A percentile compares a stretch with the other conserved stretches of the same genome.
Evolutionary conservation across 2,113 vertebrate genomes (phyloP).

Genomic region (Micronisus gabar): DNA sequence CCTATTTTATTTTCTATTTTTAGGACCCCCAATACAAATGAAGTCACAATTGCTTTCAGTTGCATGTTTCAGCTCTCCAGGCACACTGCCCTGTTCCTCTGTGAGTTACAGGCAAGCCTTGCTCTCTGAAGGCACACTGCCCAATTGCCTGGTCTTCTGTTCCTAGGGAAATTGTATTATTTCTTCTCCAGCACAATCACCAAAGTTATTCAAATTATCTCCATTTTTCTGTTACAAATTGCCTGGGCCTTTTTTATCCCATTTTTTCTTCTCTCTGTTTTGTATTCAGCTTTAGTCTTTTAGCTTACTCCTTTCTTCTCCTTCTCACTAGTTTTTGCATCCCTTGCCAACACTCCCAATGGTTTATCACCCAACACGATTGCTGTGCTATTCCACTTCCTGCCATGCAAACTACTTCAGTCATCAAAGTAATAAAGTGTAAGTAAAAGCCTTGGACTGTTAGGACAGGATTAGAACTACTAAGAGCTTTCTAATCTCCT

Average conservation of each 20-base stretch:
- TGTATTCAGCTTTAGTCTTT: not conserved
- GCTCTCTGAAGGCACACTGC: not conserved
- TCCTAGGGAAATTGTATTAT: not conserved
- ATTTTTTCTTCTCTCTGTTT: not conserved
- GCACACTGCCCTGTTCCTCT: not conserved
- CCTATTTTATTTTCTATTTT: not conserved
- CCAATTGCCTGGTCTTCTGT: not conserved
- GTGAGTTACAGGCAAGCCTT: not conserved
- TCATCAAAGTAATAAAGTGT: not conserved
- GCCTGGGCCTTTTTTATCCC: not conserved
- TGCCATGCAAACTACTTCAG: not conserved
- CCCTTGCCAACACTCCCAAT: not conserved
- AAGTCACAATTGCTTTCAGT: not conserved
- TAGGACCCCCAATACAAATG: not conserved
- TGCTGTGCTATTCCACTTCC: not conserved
- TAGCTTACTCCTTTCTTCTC: not conserved
- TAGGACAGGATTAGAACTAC: not conserved
- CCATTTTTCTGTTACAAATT: not conserved
- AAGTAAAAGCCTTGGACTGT: not conserved
- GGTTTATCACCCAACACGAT: not conserved
- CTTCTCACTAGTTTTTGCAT: not conserved
- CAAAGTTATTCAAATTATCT: not conserved
- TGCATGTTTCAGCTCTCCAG: not conserved
- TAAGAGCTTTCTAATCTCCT: not conserved
- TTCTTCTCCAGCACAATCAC: not conserved